Evolutionary conservation across 2,888 invertebrate genomes (phyloP).

Genomic region (Macrosiphum euphorbiae): DNA sequence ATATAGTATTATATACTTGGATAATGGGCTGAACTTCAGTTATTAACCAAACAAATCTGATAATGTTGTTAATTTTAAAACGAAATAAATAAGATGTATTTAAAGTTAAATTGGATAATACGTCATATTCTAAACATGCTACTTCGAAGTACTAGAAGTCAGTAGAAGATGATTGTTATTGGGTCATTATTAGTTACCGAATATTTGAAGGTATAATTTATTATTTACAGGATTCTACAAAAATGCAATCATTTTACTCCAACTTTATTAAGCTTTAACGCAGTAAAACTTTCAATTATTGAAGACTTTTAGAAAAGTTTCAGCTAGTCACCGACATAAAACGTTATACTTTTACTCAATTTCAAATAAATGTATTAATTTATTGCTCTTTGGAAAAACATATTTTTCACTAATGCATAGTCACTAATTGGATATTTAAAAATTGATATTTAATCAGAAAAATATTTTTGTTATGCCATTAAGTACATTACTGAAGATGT

Average conservation of each 20-base stretch:
- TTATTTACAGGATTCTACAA: not conserved
- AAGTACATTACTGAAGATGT: not conserved
- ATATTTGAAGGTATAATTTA: slow-evolving; percentile 18
- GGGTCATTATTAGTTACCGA: not conserved
- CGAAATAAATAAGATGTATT: not conserved
- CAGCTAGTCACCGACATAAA: not conserved
- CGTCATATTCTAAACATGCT: not conserved
- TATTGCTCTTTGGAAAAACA: not conserved
- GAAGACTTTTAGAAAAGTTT: slow-evolving; percentile 32
- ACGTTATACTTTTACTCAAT: not conserved
- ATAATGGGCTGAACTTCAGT: not conserved
- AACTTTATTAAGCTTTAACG: not conserved
- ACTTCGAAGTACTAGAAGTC: not conserved
- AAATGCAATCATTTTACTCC: not conserved
- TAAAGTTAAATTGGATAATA: not conserved
- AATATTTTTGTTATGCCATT: not conserved
- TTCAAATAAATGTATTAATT: not conserved
- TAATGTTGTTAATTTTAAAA: not conserved
- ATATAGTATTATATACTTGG: not conserved
- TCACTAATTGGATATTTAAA: not conserved
- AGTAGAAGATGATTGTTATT: not conserved
- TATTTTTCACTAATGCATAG: not conserved
- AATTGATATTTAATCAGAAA: not conserved
- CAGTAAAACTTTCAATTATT: slow-evolving; percentile 31
- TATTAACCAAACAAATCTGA: not conserved